These are phyloP conservation scores for Nomada flava DNA, from an alignment of 2,888 invertebrate species.

Conservation along the genomic window DNA sequence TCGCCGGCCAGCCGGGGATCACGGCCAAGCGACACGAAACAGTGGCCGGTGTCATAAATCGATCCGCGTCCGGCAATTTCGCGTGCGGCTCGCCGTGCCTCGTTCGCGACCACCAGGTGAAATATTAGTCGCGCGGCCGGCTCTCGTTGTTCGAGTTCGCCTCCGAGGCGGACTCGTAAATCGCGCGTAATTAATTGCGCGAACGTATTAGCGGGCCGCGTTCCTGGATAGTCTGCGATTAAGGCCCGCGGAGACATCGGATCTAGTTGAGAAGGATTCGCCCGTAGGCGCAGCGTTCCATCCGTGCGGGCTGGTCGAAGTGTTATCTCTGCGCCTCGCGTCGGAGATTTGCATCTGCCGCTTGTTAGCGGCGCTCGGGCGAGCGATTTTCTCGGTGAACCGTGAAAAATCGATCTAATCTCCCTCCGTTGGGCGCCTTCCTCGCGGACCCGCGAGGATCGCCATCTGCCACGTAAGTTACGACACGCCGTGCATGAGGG, in stretches of 20 bases:
- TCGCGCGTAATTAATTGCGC: slow-evolving; percentile 66
- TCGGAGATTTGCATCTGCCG: slow-evolving; percentile 80
- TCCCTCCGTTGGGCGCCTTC: slow-evolving; percentile 73
- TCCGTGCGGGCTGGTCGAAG: slow-evolving; percentile 40
- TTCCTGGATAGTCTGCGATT: slow-evolving; percentile 39
- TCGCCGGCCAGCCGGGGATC: background rate
- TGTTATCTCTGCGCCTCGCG: slow-evolving; percentile 42
- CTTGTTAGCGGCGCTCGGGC: slow-evolving; percentile 75
- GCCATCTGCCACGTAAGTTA: slow-evolving; percentile 78
- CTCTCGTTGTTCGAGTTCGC: slow-evolving; percentile 56
- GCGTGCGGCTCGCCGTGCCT: slow-evolving; percentile 5
- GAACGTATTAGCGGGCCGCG: slow-evolving; percentile 50
- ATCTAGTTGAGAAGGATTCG: slow-evolving; percentile 49
- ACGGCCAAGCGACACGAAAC: background rate
- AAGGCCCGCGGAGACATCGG: slow-evolving; percentile 35
- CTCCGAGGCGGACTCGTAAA: slow-evolving; percentile 62
- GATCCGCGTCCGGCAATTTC: slow-evolving; percentile 54
- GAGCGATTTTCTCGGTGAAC: slow-evolving; percentile 76
- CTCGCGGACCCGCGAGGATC: slow-evolving; percentile 66
- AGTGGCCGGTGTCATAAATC: slow-evolving; percentile 55
- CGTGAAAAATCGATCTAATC: slow-evolving; percentile 81
- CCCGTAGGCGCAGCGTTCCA: slow-evolving; percentile 37
- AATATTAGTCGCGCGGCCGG: slow-evolving; percentile 55
- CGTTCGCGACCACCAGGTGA: slow-evolving; percentile 34
- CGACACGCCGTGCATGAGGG: slow-evolving; percentile 67